phyloP scores from a whole-genome alignment of 2,888 invertebrate species.

The Bimastos eiseni region DNA sequence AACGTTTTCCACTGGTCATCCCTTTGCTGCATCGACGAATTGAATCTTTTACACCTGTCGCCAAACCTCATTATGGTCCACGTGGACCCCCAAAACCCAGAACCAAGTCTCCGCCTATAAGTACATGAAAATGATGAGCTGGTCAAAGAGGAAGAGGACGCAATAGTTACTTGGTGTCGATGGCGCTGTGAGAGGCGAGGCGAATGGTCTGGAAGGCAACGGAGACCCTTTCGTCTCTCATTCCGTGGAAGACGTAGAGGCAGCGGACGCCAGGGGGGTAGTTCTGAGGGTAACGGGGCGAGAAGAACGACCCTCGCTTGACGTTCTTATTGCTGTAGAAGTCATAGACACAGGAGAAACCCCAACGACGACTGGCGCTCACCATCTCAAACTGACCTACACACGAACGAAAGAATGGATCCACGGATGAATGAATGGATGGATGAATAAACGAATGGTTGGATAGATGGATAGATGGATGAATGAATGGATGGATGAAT shows the following conservation, averaged over 20 bases:
- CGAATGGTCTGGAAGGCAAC: constrained; percentile 57
- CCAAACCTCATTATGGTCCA: too few species aligned
- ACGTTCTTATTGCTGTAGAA: constrained; percentile 47
- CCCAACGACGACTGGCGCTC: constrained; percentile 48
- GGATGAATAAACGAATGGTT: too few species aligned
- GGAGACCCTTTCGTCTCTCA: constrained; percentile 55
- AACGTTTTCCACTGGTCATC: too few species aligned
- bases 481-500: too few species aligned
- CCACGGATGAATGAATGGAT: too few species aligned
- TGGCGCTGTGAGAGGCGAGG: constrained; percentile 42
- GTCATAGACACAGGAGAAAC: constrained; percentile 53
- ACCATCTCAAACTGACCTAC: constrained; percentile 50
- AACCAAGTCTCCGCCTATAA: too few species aligned
- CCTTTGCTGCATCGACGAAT: too few species aligned
- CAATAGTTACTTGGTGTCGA: not conserved
- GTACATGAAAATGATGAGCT: too few species aligned
- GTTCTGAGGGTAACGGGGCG: constrained; percentile 59
- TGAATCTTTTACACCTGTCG: too few species aligned
- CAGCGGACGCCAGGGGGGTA: constrained; percentile 61
- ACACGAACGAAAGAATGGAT: not conserved
- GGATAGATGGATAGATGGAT: too few species aligned
- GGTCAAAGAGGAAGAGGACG: too few species aligned
- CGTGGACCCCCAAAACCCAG: too few species aligned
- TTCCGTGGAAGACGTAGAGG: constrained; percentile 60
- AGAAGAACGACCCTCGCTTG: constrained; percentile 55